Evolutionary conservation across 1,140 invertebrate species (phyloP).

Genomic region (Pseudoatta argentina): DNA sequence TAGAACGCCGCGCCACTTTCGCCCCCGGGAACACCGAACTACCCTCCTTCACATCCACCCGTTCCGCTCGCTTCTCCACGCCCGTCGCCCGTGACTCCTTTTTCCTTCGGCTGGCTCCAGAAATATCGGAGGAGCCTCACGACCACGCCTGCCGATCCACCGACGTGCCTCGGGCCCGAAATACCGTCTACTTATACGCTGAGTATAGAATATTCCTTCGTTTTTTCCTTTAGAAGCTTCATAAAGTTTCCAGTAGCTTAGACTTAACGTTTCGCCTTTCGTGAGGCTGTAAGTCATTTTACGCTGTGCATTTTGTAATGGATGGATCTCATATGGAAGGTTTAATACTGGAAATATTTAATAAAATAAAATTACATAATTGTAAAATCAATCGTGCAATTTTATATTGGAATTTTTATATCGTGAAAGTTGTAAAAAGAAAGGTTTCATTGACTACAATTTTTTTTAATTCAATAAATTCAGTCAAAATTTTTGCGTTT

Average conservation of each 20-base stretch:
- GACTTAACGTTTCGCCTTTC: slow-evolving; percentile 42
- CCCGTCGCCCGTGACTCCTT: slow-evolving; percentile 59
- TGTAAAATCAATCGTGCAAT: slow-evolving; percentile 1
- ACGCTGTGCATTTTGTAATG: slow-evolving; percentile 2
- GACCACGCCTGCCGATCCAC: slow-evolving; percentile 71
- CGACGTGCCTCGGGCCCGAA: slow-evolving; percentile 62
- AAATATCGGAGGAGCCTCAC: slow-evolving; percentile 69
- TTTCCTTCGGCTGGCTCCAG: slow-evolving; percentile 64
- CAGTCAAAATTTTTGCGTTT: background rate
- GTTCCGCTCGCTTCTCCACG: slow-evolving; percentile 58
- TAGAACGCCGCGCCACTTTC: slow-evolving; percentile 77
- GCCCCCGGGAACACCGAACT: slow-evolving; percentile 73
- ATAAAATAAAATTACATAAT: background rate
- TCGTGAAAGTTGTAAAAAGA: background rate
- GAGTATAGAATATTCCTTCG: slow-evolving; percentile 59
- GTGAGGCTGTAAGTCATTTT: slow-evolving; percentile 47
- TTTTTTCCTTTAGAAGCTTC: slow-evolving; percentile 46
- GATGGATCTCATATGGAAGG: slow-evolving; percentile 3
- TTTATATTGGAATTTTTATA: background rate
- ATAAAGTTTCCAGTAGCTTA: slow-evolving; percentile 51
- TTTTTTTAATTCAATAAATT: background rate
- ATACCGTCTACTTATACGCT: slow-evolving; percentile 59
- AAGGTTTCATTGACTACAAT: background rate
- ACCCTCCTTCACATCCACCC: slow-evolving; percentile 56
- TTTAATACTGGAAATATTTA: background rate